phyloP scores from a whole-genome alignment of 2,888 invertebrate genomes.

The Caenorhabditis angaria region DNA sequence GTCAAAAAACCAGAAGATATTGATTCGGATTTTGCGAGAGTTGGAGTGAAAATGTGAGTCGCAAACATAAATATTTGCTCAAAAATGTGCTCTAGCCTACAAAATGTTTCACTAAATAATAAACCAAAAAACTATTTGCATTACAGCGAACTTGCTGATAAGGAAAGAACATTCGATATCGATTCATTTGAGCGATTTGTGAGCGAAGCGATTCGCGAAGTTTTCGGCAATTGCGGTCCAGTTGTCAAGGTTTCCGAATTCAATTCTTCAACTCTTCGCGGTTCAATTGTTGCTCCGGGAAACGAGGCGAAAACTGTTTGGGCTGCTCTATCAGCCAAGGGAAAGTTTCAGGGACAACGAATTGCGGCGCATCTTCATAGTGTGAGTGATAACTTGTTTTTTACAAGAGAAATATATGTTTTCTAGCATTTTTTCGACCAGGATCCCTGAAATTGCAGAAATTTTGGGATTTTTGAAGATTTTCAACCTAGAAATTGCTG shows the following conservation, averaged over 20 bases:
- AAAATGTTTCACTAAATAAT: too few relatives aligned
- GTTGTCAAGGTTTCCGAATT: conserved; percentile 50
- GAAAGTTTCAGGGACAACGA: conserved; percentile 50
- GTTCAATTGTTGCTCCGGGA: conserved; percentile 50
- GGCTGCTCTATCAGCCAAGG: conserved; percentile 63
- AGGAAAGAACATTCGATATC: conserved; percentile 28
- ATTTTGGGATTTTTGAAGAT: too few relatives aligned
- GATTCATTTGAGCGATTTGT: conserved; percentile 55
- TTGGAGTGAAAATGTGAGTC: conserved; percentile 52
- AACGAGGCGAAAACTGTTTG: conserved; percentile 56
- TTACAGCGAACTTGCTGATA: conserved; percentile 47
- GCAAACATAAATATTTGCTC: too few relatives aligned
- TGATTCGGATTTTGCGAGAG: conserved; percentile 45
- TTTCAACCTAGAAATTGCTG: too few relatives aligned
- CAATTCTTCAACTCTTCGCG: conserved; percentile 46
- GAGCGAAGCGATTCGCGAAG: conserved; percentile 45
- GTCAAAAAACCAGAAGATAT: conserved; percentile 32
- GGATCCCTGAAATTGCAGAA: too few relatives aligned
- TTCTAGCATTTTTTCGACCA: too few relatives aligned
- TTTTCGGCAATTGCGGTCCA: conserved; percentile 51
- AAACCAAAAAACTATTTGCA: background rate
- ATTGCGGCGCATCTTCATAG: conserved; percentile 60
- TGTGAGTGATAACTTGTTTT: too few relatives aligned
- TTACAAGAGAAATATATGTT: too few relatives aligned
- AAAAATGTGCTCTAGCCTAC: too few relatives aligned